Conservation (phyloP, 2,113 vertebrate genomes). For the Chionis minor region DNA sequence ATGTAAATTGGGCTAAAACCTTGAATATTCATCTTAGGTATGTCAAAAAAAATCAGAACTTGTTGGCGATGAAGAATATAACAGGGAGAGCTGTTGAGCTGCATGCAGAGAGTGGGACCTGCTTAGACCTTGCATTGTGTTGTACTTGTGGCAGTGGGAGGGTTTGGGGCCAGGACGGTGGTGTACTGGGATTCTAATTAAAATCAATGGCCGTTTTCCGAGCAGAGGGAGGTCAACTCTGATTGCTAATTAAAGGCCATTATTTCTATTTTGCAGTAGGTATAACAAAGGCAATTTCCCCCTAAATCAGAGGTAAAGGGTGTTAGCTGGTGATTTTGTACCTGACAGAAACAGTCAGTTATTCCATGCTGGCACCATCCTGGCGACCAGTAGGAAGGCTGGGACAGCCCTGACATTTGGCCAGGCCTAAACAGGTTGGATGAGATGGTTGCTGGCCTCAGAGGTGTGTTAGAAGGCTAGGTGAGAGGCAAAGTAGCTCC, state of each 20-base stretch:
- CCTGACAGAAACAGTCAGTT: not conserved
- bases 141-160: not conserved
- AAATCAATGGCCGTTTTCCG: not conserved
- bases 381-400: fast-evolving
- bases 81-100: conserved; percentile 2
- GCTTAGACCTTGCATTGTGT: not conserved
- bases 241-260: not conserved
- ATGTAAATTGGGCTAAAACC: conserved; percentile 61
- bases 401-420: not conserved
- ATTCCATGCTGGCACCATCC: not conserved
- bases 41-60: not conserved
- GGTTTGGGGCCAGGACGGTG: not conserved
- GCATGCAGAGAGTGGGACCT: not conserved
- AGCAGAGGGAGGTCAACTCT: not conserved
- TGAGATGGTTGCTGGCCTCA: not conserved
- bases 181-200: conserved; percentile 3
- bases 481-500: not conserved
- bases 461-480: not conserved
- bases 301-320: not conserved
- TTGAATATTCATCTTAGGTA: conserved; percentile 71
- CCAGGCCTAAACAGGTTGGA: not conserved
- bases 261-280: not conserved
- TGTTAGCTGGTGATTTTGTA: not conserved
- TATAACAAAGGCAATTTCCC: not conserved
- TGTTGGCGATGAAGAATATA: conserved; percentile 44